Base-by-base conservation (phyloP, 2,888 invertebrate genomes). In the Limenitis camilla region DNA sequence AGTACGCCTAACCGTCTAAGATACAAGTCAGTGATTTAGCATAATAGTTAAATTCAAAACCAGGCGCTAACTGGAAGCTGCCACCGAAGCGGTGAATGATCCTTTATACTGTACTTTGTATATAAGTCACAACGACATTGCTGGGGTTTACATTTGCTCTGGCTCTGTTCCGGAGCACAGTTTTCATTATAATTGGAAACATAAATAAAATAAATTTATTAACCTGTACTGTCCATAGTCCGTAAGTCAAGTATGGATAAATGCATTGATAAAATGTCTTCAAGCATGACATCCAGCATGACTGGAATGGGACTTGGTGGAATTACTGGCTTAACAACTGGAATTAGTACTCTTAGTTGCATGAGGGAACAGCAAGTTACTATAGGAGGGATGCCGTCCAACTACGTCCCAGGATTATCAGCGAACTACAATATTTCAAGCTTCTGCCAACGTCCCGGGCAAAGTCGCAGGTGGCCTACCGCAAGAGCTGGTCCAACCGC, bases 281-380 rank as follows among this genome's bases (percentile, higher is more conserved):
- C 81, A 53, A 87, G 83, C 71, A 88, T 84, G 85, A 88, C 83
- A 47, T 88, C 88, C 52, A 88, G 87, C 65, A 84, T 88, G 77
- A 88, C 88, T 64, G 83, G 87, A 48, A 88, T 88, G 86, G 86
- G 88, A 39, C 75, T 88, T 61, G 87, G 86, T 32, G 87, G 86
- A 47, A 78, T 88, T 54, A 81, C 86, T 55, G 86, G 84, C 52
- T 64, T 88, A 28, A 82, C 86, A 31, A 72, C 85, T 38, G 86
- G 82, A 51, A 83, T 88, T 72, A 82, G 81, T 56, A 77, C 82
- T 19, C 68, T 88, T 54, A 87, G 75, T 63, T 87, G 88, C 67
- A 79, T 77, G 70, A 75, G 81, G 52, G 88, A 88, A 3, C 88
- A 86, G 68, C 87, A 78, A 66, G 77, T 87, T 70, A 87, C 85